Conservation (phyloP, 2,888 invertebrate species). For the Lypha dubia region DNA sequence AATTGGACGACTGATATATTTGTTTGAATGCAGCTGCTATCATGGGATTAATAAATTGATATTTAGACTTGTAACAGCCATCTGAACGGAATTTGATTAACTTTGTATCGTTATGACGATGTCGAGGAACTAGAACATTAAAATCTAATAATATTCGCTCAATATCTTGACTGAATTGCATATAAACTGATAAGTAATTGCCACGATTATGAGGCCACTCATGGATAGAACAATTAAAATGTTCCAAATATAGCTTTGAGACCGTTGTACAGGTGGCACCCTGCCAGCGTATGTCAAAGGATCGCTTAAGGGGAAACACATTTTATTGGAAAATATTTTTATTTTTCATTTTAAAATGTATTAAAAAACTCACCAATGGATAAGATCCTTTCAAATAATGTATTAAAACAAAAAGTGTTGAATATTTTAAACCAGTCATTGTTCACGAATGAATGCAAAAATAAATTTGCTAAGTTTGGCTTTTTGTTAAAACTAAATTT, state of each 20-base stretch:
- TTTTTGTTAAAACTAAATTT: no score
- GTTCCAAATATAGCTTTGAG: neutral
- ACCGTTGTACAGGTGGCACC: neutral
- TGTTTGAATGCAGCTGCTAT: constrained; percentile 9
- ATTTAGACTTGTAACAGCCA: constrained; percentile 14
- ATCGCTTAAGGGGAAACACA: constrained; percentile 13
- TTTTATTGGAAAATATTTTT: no score
- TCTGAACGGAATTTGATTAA: constrained; percentile 25
- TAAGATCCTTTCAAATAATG: no score
- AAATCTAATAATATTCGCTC: neutral
- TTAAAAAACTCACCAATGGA: no score
- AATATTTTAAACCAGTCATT: no score
- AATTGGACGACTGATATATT: neutral
- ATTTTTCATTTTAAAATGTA: constrained; percentile 13
- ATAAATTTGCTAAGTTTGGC: no score
- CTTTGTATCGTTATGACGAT: neutral
- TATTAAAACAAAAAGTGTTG: no score
- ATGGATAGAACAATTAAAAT: constrained; percentile 4
- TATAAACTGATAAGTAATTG: neutral
- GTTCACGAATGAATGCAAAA: no score
- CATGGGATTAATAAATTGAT: constrained; percentile 5
- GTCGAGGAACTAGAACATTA: neutral
- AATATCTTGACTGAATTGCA: constrained; percentile 9
- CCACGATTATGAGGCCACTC: constrained; percentile 40
- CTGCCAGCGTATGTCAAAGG: constrained; percentile 29